phyloP scores from a whole-genome alignment of 2,888 invertebrate genomes.

The Panzeria rudis region DNA sequence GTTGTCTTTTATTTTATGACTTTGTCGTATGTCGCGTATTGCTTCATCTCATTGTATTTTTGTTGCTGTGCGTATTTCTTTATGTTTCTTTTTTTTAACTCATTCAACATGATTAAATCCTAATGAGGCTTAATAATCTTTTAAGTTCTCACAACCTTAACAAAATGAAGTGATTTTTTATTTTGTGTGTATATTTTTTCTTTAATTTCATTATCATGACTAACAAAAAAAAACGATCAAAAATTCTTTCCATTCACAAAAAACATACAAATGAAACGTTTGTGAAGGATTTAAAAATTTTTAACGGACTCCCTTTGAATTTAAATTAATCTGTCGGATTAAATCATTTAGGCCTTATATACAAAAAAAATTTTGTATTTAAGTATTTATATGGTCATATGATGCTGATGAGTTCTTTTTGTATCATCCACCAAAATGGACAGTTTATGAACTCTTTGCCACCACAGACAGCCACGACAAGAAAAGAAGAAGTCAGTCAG shows the following conservation, averaged over 20 bases:
- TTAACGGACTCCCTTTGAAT: conserved; percentile 59
- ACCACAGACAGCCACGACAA: conserved; percentile 13
- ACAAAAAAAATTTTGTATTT: conserved; percentile 34
- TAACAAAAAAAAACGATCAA: conserved; percentile 20
- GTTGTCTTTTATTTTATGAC: conserved; percentile 29
- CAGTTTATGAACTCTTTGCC: conserved; percentile 51
- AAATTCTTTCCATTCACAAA: conserved; percentile 46
- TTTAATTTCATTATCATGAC: conserved; percentile 44
- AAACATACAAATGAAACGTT: conserved; percentile 38
- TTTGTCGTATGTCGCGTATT: conserved; percentile 26
- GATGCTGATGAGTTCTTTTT: conserved; percentile 26
- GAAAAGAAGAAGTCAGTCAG: neutral
- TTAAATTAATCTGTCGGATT: conserved; percentile 72
- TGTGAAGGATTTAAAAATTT: conserved; percentile 52
- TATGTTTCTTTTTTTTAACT: conserved; percentile 14
- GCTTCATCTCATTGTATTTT: conserved; percentile 17
- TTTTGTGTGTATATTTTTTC: conserved; percentile 36
- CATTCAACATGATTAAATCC: conserved; percentile 76
- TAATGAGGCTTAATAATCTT: conserved; percentile 80
- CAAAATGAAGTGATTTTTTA: conserved; percentile 65
- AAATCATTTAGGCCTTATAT: conserved; percentile 51
- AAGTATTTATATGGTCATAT: conserved; percentile 38
- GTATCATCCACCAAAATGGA: conserved; percentile 40
- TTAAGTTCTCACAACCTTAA: conserved; percentile 65
- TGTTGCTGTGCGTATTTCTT: conserved; percentile 5